phyloP scores from a whole-genome alignment of 2,888 invertebrate genomes.

The Oasisia sp. region DNA sequence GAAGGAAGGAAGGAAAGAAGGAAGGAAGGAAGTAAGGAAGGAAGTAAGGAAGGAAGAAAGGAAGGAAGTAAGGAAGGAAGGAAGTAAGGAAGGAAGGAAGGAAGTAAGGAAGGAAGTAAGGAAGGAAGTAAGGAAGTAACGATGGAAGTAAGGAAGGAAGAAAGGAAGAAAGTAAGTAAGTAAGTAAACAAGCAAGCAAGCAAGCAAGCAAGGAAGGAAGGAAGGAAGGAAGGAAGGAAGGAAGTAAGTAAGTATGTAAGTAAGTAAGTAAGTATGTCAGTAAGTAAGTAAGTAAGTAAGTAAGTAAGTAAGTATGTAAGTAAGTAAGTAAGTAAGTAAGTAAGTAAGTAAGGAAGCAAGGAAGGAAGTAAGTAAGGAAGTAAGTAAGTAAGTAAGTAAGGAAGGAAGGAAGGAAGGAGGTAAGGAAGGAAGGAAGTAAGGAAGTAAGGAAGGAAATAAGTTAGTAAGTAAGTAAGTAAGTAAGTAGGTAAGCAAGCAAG shows the following conservation, averaged over 20 bases:
- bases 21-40: slow-evolving; percentile 19
- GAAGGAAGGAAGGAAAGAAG: slow-evolving; percentile 26
- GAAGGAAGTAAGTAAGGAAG: neutral
- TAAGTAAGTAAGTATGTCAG: neutral
- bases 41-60: slow-evolving; percentile 17
- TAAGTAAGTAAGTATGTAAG: neutral
- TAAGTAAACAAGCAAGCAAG: neutral
- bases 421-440: neutral
- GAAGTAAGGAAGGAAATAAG: neutral
- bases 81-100: neutral
- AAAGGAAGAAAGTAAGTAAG: neutral
- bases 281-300: neutral
- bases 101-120: neutral
- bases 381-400: neutral
- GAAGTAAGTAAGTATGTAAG: neutral
- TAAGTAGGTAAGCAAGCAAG: too few relatives aligned
- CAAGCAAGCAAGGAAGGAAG: neutral
- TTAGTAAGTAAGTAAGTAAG: neutral
- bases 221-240: slow-evolving; percentile 8
- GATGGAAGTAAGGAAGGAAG: neutral
- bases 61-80: slow-evolving; percentile 18
- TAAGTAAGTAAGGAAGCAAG: neutral
- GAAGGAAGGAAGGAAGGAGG: neutral
- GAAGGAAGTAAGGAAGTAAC: too few relatives aligned
- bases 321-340: too few relatives aligned